phyloP scores from a whole-genome alignment of 2,888 invertebrate genomes.

The Tricholauxania praeusta region DNA sequence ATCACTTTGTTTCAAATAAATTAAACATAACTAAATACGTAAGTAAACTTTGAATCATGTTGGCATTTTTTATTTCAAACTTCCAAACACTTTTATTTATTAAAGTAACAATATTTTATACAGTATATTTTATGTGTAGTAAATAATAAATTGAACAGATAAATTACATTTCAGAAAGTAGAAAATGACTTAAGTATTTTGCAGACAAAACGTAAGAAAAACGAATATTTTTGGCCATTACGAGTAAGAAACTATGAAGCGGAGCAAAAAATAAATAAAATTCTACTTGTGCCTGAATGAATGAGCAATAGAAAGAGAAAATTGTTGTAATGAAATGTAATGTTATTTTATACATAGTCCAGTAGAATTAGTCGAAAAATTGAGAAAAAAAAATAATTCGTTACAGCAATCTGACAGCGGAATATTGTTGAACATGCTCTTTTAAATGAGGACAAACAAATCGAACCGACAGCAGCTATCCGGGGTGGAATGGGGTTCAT shows the following conservation, averaged over 20 bases:
- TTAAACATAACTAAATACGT: constrained; percentile 26
- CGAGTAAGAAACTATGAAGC: constrained; percentile 1
- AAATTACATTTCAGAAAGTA: neutral
- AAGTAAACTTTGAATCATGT: neutral
- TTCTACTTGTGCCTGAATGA: neutral
- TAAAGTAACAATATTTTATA: constrained; percentile 7
- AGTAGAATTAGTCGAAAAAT: too few relatives aligned
- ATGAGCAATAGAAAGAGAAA: constrained; percentile 2
- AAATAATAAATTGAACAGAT: neutral
- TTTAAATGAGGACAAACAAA: too few relatives aligned
- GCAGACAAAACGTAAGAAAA: neutral
- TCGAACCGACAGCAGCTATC: too few relatives aligned
- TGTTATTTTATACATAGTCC: constrained; percentile 15
- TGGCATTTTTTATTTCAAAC: neutral
- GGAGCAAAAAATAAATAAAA: constrained; percentile 7
- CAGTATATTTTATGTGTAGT: neutral
- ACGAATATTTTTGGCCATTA: too few relatives aligned
- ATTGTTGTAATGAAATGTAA: neutral
- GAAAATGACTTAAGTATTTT: neutral
- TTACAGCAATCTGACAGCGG: too few relatives aligned
- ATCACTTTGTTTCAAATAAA: neutral
- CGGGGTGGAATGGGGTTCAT: too few relatives aligned
- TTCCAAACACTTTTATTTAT: constrained; percentile 1
- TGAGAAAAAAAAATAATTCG: too few relatives aligned
- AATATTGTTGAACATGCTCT: too few relatives aligned